phyloP scores from a whole-genome alignment of 2,797 vertebrate genomes.

The Malacoraja senta region DNA sequence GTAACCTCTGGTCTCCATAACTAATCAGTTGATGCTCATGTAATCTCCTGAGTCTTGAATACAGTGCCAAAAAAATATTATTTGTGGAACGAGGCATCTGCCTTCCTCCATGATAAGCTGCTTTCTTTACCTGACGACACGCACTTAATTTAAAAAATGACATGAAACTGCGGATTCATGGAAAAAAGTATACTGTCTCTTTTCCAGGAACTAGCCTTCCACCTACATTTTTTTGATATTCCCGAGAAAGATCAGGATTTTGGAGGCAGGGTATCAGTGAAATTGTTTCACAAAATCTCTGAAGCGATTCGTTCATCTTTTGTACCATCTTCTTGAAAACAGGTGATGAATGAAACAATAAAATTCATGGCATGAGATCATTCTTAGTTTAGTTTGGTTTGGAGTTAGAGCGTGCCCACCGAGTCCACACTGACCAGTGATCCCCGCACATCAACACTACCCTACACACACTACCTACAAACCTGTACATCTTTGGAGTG shows the following conservation, averaged over 20 bases:
- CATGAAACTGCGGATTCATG: slow-evolving; percentile 70
- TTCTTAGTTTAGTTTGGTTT: too few relatives aligned
- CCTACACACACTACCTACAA: too few relatives aligned
- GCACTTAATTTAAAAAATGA: slow-evolving; percentile 67
- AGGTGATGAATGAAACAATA: neutral
- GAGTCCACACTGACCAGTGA: too few relatives aligned
- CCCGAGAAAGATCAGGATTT: slow-evolving; percentile 56
- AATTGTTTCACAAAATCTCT: neutral
- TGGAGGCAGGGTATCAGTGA: neutral
- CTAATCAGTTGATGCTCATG: slow-evolving; percentile 77
- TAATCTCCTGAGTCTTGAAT: slow-evolving; percentile 78
- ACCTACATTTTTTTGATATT: slow-evolving; percentile 57
- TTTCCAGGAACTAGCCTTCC: slow-evolving; percentile 65
- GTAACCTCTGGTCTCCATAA: slow-evolving; percentile 67
- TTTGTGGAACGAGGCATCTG: slow-evolving; percentile 79
- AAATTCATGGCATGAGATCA: too few relatives aligned
- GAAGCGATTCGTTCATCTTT: neutral
- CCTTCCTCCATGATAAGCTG: slow-evolving; percentile 68
- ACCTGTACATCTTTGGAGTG: too few relatives aligned
- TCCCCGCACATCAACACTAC: too few relatives aligned
- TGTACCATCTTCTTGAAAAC: neutral
- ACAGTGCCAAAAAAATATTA: slow-evolving; percentile 75
- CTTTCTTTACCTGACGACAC: slow-evolving; percentile 55
- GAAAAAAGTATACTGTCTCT: slow-evolving; percentile 64
- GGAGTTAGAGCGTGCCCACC: too few relatives aligned